These are phyloP conservation scores for Eclectus roratus DNA, from an alignment of 2,113 vertebrate genomes.

Conservation along the genomic window DNA sequence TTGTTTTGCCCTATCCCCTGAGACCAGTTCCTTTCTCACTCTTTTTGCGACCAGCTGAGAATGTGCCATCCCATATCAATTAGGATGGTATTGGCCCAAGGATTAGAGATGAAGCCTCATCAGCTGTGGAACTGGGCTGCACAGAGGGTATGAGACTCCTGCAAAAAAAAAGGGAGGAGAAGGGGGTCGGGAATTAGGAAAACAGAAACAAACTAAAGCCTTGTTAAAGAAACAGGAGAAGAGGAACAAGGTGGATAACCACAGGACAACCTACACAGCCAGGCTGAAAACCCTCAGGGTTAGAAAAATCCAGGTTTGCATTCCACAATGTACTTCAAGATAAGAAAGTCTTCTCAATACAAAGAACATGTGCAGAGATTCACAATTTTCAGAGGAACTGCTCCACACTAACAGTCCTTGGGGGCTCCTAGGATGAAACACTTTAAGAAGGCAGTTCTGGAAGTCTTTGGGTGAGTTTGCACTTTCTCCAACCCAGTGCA, in stretches of 20 bases:
- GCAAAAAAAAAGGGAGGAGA: not conserved
- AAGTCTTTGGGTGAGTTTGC: not conserved
- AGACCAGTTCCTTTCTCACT: not conserved
- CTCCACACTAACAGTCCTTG: not conserved
- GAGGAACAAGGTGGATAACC: not conserved
- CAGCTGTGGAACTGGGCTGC: not conserved
- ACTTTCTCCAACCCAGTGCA: not conserved
- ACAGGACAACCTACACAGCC: not conserved
- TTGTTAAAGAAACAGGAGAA: not conserved
- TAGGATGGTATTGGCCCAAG: not conserved
- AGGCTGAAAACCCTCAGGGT: not conserved
- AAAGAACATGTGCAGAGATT: not conserved
- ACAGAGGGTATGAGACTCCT: accelerated
- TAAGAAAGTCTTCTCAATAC: not conserved
- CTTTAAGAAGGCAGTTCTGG: not conserved
- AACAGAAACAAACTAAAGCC: not conserved
- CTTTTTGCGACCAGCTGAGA: not conserved
- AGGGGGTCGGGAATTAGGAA: not conserved
- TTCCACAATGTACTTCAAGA: not conserved
- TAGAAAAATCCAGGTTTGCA: not conserved
- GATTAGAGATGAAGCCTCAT: not conserved
- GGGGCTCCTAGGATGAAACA: not conserved
- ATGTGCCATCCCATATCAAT: not conserved
- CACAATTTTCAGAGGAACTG: not conserved
- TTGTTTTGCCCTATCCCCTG: not conserved